Base-by-base conservation (phyloP, 2,888 invertebrate species). In the Calameuta pallipes region DNA sequence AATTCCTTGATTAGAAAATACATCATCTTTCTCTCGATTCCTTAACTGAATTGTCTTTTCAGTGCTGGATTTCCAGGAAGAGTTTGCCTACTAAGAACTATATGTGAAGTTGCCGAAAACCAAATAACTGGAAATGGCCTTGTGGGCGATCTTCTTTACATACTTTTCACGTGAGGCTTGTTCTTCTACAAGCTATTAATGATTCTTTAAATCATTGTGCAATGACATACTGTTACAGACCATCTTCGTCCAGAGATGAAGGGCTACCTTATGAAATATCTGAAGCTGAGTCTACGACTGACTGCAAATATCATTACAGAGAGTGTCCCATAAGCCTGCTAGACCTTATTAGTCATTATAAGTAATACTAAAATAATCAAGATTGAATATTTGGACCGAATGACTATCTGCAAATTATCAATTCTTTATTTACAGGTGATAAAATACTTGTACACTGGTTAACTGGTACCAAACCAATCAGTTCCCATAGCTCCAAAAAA, bases 401-500 rank as follows among this genome's bases (percentile, higher is more conserved):
- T 11, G 12, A 33, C 33, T 33, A 71, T 33, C 9, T 34, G 33
- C 1, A 71, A 31, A 71, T 34, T 71, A 71, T 71, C 13, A 33
- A 71, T 34, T 33, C 11, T 71, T 71, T 71, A 71, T 71, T 31
- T 71, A 71, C 71, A 56, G 33, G 71, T 34, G 71, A 71, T 33
- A 34, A 71, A 34, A 34, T 34, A 71, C n/a, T 71, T 71, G 3
- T 34, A 23, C 37, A 75, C 79, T 71, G 79, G 80, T 86, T 86
- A 91, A 83, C 89, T 87, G 34, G 90, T 86, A 81, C 95, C 94
- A 89, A 97, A 97, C 96, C 96, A 97, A 90, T 97, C 96, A 13
- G 95, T 95, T 11, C 96, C 95, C 94, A 96, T 95, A 4, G 95
- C 95, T 77, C 95, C 96, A 90, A 97, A 96, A 92, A 97, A 95